These are phyloP conservation scores for Brachionus sp. DNA, from an alignment of 1,140 invertebrate species.

Conservation along the genomic window DNA sequence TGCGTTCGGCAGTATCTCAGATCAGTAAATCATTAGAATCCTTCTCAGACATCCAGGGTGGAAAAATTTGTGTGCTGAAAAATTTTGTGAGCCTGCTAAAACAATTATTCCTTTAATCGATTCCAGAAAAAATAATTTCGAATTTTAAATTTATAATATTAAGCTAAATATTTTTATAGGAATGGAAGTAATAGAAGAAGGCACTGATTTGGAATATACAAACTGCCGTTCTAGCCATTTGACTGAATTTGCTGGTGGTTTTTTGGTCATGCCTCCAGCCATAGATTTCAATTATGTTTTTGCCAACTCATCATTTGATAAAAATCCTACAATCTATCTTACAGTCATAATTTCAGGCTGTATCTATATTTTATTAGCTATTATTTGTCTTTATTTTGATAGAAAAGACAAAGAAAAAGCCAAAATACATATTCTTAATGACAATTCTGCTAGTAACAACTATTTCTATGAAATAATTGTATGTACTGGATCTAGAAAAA, in stretches of 20 bases:
- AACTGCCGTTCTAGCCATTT: constrained; percentile 56
- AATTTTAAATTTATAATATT: not conserved
- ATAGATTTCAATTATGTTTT: constrained; percentile 60
- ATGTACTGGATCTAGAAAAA: constrained; percentile 60
- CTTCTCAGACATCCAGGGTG: no score
- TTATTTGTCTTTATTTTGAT: constrained; percentile 49
- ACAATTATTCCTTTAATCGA: no score
- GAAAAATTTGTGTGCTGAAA: no score
- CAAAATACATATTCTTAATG: constrained; percentile 60
- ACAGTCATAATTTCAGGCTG: constrained; percentile 61
- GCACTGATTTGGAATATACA: constrained; percentile 46
- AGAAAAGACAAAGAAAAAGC: constrained; percentile 61
- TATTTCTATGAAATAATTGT: constrained; percentile 64
- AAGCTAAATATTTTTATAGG: not conserved
- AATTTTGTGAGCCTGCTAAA: no score
- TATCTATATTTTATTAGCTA: constrained; percentile 59
- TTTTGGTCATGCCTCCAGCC: constrained; percentile 57
- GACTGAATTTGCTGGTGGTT: constrained; percentile 59
- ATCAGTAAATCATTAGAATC: no score
- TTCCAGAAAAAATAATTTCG: no score
- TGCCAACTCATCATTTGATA: constrained; percentile 60
- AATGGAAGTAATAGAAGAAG: constrained; percentile 13
- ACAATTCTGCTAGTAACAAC: constrained; percentile 61
- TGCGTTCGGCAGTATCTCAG: no score
- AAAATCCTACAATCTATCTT: constrained; percentile 64